Conservation (phyloP, 2,888 invertebrate species). For the Pecten maximus region DNA sequence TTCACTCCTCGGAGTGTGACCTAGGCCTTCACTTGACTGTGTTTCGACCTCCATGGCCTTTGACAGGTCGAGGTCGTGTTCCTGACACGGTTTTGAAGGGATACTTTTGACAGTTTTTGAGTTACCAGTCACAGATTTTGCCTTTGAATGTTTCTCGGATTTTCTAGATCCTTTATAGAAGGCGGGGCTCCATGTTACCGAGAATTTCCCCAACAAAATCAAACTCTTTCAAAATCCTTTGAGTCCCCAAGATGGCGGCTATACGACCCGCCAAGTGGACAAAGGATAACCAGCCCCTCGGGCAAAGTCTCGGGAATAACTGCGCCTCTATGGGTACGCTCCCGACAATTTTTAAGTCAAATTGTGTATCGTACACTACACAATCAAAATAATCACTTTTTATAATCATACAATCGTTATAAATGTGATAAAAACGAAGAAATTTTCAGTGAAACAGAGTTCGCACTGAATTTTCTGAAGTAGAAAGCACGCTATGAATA, state of each 20-base stretch:
- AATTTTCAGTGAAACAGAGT: not conserved
- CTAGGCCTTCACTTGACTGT: no score
- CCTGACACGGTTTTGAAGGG: no score
- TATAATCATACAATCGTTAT: not conserved
- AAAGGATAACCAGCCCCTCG: not conserved
- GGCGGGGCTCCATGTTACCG: not conserved
- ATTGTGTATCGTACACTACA: not conserved
- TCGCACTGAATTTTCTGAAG: not conserved
- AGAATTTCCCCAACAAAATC: conserved; percentile 6
- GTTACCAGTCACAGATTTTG: no score
- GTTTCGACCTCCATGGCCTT: no score
- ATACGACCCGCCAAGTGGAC: not conserved
- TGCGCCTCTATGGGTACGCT: conserved; percentile 18
- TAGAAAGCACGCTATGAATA: not conserved
- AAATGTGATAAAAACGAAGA: not conserved
- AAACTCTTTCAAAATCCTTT: not conserved
- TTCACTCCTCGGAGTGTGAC: no score
- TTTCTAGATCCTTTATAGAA: not conserved
- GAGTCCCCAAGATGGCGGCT: not conserved
- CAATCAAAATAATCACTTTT: not conserved
- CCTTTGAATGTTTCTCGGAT: no score
- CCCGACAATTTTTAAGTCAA: not conserved
- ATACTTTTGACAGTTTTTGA: no score
- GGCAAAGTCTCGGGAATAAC: not conserved
- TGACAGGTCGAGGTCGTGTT: no score